Conservation (phyloP, 1,140 invertebrate species). For the Leptonema lineaticorne region DNA sequence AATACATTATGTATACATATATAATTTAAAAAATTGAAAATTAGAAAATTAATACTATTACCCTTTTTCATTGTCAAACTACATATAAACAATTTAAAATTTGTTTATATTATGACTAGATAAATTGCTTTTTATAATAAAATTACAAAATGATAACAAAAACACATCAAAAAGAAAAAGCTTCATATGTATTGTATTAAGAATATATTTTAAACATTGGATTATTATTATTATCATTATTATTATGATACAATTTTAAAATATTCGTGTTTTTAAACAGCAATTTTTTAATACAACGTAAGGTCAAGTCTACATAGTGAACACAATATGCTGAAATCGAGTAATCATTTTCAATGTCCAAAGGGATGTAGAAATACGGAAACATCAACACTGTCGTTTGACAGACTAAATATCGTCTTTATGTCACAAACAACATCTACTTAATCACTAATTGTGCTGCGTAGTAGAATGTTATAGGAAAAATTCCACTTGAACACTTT, state of each 20-base stretch:
- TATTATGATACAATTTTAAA: background rate
- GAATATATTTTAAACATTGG: no score
- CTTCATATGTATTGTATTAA: no score
- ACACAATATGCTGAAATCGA: slow-evolving; percentile 10
- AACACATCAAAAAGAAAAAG: no score
- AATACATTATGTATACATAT: no score
- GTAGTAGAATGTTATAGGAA: slow-evolving; percentile 28
- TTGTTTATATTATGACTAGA: no score
- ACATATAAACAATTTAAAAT: no score
- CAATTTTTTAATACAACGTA: background rate
- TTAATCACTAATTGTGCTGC: slow-evolving; percentile 33
- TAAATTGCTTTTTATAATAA: no score
- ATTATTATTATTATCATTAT: no score
- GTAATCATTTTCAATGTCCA: background rate
- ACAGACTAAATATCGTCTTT: background rate
- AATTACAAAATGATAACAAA: no score
- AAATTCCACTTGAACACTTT: slow-evolving; percentile 36
- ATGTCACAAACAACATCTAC: slow-evolving; percentile 34
- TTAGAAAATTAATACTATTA: slow-evolving; percentile 4
- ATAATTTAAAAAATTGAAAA: no score
- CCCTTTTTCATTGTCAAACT: slow-evolving; percentile 18
- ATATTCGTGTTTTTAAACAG: background rate
- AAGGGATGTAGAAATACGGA: background rate
- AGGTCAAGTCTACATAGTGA: slow-evolving; percentile 6
- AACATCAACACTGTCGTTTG: background rate